Conservation (phyloP, 92 coral and sea anemone species). For the Galaxea fascicularis region DNA sequence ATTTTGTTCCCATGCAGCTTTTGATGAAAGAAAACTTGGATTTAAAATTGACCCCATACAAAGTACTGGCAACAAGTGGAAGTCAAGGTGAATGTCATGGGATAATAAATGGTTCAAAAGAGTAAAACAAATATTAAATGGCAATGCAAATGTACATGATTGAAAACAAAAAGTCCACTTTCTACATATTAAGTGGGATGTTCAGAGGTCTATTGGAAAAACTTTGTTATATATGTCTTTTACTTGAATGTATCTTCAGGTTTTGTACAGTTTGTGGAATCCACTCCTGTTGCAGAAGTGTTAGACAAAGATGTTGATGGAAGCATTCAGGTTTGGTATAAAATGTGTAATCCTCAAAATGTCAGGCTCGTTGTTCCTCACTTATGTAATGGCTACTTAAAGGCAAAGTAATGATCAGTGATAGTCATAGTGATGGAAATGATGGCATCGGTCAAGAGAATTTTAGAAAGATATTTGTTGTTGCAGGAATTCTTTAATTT, state of each 20-base stretch:
- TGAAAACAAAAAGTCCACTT: too few species aligned
- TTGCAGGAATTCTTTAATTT: too few species aligned
- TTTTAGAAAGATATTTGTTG: too few species aligned
- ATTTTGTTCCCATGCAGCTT: conserved; percentile 51
- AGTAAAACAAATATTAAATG: background rate
- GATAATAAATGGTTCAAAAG: background rate
- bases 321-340: conserved; percentile 83
- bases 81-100: conserved; percentile 75
- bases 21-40: conserved; percentile 98
- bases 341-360: too few species aligned
- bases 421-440: too few species aligned
- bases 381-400: background rate
- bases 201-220: too few species aligned
- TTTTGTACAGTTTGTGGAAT: conserved; percentile 93
- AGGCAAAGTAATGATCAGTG: background rate
- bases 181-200: too few species aligned
- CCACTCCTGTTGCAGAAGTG: conserved; percentile 94
- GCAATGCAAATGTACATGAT: too few species aligned
- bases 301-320: conserved; percentile 96
- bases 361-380: background rate
- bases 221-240: background rate
- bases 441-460: too few species aligned
- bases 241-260: conserved; percentile 55
- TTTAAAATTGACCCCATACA: conserved; percentile 94
- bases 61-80: conserved; percentile 95